Base-by-base conservation (phyloP, 2,888 invertebrate species). In the Taphrorychus bicolor region DNA sequence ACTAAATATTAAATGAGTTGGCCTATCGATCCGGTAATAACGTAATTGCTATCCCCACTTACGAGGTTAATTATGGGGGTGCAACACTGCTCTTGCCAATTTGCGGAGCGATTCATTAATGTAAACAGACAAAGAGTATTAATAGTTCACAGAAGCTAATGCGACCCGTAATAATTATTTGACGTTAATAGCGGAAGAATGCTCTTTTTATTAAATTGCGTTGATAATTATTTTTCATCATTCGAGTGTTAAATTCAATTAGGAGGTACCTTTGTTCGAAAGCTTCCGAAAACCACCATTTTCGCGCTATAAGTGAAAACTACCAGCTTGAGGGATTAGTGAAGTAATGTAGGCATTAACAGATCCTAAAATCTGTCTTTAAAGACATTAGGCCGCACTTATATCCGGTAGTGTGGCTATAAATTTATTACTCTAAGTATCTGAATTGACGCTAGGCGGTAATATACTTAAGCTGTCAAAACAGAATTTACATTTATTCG, bases 391-490 rank as follows among this genome's bases (percentile, higher is more conserved):
- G 53, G 16, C 21, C 23, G 19, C 22, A 23, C 23, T 21, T 23
- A 23, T 53, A 53, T 53, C 53, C 53, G 53, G 53, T 53, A n/a
- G 7, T 22, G 32, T 11, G 58, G 45, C 40, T 45, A 58, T 58
- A 45, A 58, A 58, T 58, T 45, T 45, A 45, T 40, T 40, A 14
- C 45, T 58, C 18, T 48, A 58, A 58, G 58, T 45, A 22, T 16
- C 23, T 19, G 18, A 40, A 42, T 32, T 53, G 45, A 58, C 52
- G 54, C 23, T 59, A 53, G 59, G 53, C 56, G 56, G 60, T 53
- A 54, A 66, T 60, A 62, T 67, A 67, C 61, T 67, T 67, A 62
- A 67, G 62, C 58, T 67, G 67, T 67, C 67, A 67, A 67, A 67
- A 67, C 67, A 67, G 41, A 58, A 62, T 58, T 51, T 67, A 67